Conservation (phyloP, 1,140 invertebrate species). For the Panonychus citri region DNA sequence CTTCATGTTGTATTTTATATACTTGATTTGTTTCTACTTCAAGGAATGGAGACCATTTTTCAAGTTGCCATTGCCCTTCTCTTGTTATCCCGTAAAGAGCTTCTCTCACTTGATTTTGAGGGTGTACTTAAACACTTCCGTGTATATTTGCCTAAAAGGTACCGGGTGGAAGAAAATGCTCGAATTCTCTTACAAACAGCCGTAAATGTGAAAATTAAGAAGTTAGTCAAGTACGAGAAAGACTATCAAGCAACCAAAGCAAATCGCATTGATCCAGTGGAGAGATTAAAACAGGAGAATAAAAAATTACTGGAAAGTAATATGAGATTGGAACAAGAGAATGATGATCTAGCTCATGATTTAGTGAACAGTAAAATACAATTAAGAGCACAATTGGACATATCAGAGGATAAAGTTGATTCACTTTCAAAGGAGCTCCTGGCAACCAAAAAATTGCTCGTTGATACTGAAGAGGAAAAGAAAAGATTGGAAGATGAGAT, state of each 20-base stretch:
- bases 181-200: constrained; percentile 68
- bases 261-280: constrained; percentile 31
- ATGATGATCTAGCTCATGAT: constrained; percentile 38
- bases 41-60: constrained; percentile 75
- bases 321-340: constrained; percentile 36
- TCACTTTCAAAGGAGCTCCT: constrained; percentile 52
- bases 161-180: constrained; percentile 65
- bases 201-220: constrained; percentile 58
- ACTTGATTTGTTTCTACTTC: constrained; percentile 67
- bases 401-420: constrained; percentile 48
- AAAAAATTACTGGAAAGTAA: constrained; percentile 27
- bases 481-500: constrained; percentile 51
- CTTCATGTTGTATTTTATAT: constrained; percentile 92
- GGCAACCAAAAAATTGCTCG: constrained; percentile 40
- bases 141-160: constrained; percentile 86
- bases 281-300: constrained; percentile 33
- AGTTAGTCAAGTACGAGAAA: constrained; percentile 82
- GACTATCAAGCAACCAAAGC: constrained; percentile 63
- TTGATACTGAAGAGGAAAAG: constrained; percentile 59
- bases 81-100: constrained; percentile 60
- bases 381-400: constrained; percentile 30
- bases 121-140: constrained; percentile 72
- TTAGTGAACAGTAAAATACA: constrained; percentile 33
- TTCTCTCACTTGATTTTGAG: constrained; percentile 90
- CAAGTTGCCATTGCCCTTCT: constrained; percentile 82